Conservation (phyloP, 2,113 vertebrate genomes). For the Bufo gargarizans region DNA sequence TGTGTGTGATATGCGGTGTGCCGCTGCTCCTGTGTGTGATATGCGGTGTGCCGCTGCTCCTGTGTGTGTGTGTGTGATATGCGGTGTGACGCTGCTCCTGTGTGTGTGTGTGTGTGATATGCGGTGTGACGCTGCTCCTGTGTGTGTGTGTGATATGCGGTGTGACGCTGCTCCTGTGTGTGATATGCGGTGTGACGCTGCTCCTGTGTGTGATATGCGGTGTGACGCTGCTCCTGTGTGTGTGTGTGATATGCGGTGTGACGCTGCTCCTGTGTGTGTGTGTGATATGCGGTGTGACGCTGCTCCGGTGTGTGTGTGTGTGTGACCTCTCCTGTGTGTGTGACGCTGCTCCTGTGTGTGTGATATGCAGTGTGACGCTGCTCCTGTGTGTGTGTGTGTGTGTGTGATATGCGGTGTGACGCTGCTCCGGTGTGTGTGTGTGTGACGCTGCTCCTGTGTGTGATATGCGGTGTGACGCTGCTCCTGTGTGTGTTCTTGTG, state of each 20-base stretch:
- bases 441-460: neutral
- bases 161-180: neutral
- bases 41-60: neutral
- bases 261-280: neutral
- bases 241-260: neutral
- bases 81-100: neutral
- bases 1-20: neutral
- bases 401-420: neutral
- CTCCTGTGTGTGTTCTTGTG: neutral
- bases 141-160: neutral
- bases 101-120: neutral
- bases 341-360: neutral
- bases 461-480: neutral
- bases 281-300: neutral
- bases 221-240: neutral
- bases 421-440: neutral
- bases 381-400: neutral
- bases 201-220: neutral
- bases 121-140: neutral
- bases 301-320: neutral
- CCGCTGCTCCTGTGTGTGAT: neutral
- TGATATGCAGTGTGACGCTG: too few relatives aligned
- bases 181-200: neutral
- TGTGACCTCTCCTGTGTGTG: too few relatives aligned
- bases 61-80: conserved; percentile 3